Base-by-base conservation (phyloP, 2,797 vertebrate genomes). In the Hapalemur alaotrensis region DNA sequence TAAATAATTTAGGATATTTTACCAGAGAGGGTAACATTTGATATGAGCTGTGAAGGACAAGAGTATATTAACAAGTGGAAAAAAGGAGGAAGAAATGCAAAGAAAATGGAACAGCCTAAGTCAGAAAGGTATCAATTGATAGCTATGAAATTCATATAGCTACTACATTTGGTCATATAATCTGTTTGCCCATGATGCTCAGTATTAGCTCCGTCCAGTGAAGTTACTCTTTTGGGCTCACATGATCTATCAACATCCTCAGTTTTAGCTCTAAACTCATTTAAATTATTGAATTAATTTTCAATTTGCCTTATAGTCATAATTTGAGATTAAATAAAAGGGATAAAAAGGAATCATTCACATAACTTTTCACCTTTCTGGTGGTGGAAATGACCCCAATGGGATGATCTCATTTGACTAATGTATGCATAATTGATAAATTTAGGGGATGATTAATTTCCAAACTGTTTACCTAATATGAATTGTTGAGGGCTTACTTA, bases 251-350 rank as follows among this genome's bases (percentile, higher is more conserved):
- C 32, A 89, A 2, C 20, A 65, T 61, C 22, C 61, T 93, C 52
- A 81, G 10, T 54, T 25, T 89, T 61, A 35, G 43, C 22, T 79
- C 22, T 30, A 88, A 88, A 92, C 5, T n/a, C 48, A 30, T 4
- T 82, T 50, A 79, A 83, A 92, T 18, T 69, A 22, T 59, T 89
- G 54, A 13, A 63, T 96, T 82, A 76, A 73, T 79, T 95, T 94
- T 95, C 10, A 54, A 0, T 50, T 65, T 96, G n/a, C 18, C 46
- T 38, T 65, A 28, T 23, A 61, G 50, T 89, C 18, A 70, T 82
- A 82, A 94, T 14, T 67, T 82, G 57, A 65, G 15, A 89, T 89
- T 89, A 94, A 94, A 81, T 65, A 91, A 78, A 90, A 67, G 83
- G 28, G 4, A 23, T 86, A 25, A 81, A 89, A 92, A 91, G 38